Conservation (phyloP, 2,797 vertebrate genomes). For the Typhlichthys eigenmanni region DNA sequence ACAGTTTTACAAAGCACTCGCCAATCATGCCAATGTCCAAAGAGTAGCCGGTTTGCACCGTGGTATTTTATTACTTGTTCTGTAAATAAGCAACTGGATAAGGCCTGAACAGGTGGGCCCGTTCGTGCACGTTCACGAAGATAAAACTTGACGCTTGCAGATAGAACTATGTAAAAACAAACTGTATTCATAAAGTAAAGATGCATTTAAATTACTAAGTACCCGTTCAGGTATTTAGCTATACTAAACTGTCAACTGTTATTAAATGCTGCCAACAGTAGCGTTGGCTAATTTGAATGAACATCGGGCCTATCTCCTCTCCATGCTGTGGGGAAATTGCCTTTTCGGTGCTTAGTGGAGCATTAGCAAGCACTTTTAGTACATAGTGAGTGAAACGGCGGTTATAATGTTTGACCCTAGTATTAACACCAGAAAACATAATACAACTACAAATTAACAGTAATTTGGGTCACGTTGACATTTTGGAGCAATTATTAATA, state of each 20-base stretch:
- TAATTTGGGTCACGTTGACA: not conserved
- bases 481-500: not conserved
- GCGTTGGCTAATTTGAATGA: constrained; percentile 59
- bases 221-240: not conserved
- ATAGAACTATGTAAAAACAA: not conserved
- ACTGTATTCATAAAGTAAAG: no score
- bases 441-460: no score
- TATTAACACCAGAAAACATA: not conserved
- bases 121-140: constrained; percentile 57
- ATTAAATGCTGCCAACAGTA: not conserved
- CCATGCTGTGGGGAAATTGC: constrained; percentile 66
- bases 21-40: accelerated
- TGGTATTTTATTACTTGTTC: constrained; percentile 8
- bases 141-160: constrained; percentile 10
- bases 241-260: constrained; percentile 6
- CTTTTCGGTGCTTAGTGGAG: constrained; percentile 47
- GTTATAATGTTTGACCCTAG: constrained; percentile 9
- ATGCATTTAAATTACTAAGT: not conserved
- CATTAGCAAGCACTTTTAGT: constrained; percentile 75
- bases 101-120: constrained; percentile 77
- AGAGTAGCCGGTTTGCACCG: not conserved
- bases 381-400: constrained; percentile 65
- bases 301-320: constrained; percentile 22
- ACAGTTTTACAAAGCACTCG: not conserved
- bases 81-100: constrained; percentile 39